phyloP scores from a whole-genome alignment of 2,113 vertebrate species.

The Galemys pyrenaicus region DNA sequence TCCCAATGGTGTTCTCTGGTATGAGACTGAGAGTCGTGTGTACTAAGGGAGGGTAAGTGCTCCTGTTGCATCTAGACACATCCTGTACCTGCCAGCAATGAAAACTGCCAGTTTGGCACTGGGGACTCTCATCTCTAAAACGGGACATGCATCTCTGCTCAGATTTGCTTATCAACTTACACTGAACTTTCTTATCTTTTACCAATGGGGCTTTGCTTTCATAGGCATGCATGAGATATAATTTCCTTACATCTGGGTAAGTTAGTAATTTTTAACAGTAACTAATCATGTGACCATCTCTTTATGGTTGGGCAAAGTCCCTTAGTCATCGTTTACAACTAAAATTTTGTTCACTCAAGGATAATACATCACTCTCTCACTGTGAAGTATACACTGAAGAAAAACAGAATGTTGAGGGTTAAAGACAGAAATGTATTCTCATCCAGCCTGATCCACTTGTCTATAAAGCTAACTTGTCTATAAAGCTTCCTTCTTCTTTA shows the following conservation, averaged over 20 bases:
- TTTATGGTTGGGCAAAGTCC: not conserved
- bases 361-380: not conserved
- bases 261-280: not conserved
- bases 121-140: not conserved
- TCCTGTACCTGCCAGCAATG: not conserved
- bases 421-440: too few relatives aligned
- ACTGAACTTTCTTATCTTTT: not conserved
- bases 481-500: not conserved
- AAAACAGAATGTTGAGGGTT: too few relatives aligned
- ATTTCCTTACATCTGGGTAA: not conserved
- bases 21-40: conserved; percentile 5
- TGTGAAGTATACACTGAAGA: not conserved
- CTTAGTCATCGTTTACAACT: conserved; percentile 9
- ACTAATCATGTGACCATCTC: not conserved
- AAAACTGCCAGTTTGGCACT: not conserved
- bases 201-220: not conserved
- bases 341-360: conserved; percentile 11
- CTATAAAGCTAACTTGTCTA: not conserved
- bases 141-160: not conserved
- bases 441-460: too few relatives aligned
- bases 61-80: not conserved
- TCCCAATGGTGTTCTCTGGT: not conserved
- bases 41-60: not conserved
- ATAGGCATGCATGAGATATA: not conserved
- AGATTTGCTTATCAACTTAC: not conserved